phyloP scores from a whole-genome alignment of 2,113 vertebrate genomes.

The Plecturocebus donacophilus region DNA sequence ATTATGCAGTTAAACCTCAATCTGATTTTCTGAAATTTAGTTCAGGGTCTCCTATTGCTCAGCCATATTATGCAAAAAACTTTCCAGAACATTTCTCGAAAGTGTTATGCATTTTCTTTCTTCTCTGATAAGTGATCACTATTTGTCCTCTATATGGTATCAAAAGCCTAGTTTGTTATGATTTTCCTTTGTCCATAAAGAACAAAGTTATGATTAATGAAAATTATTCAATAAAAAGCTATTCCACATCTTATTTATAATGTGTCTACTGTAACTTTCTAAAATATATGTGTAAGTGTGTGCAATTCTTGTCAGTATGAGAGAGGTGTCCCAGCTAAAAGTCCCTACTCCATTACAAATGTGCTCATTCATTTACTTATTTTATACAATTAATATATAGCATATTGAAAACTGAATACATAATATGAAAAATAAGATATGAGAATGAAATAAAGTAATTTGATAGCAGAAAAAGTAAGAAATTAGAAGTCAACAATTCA shows the following conservation, averaged over 20 bases:
- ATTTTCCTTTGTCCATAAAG: not conserved
- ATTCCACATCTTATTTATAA: not conserved
- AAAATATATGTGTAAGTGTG: not conserved
- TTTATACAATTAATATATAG: not conserved
- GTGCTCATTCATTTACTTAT: not conserved
- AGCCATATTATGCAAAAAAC: not conserved
- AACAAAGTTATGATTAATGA: not conserved
- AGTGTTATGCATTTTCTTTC: not conserved
- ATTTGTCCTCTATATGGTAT: not conserved
- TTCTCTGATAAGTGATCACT: not conserved
- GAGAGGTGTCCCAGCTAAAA: not conserved
- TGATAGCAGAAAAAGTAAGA: not conserved
- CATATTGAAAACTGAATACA: not conserved
- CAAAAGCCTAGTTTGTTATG: not conserved
- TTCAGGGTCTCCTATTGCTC: not conserved
- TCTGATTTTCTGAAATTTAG: slow-evolving; percentile 33
- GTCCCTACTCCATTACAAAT: not conserved
- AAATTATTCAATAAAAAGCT: not conserved
- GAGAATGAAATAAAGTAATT: not conserved
- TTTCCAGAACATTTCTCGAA: slow-evolving; percentile 13
- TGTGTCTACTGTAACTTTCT: not conserved
- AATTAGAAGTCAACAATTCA: not conserved
- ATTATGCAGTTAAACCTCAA: not conserved
- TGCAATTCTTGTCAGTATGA: not conserved
- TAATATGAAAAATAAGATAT: not conserved